phyloP scores from a whole-genome alignment of 2,888 invertebrate genomes.

The Ptilodon capucinus region DNA sequence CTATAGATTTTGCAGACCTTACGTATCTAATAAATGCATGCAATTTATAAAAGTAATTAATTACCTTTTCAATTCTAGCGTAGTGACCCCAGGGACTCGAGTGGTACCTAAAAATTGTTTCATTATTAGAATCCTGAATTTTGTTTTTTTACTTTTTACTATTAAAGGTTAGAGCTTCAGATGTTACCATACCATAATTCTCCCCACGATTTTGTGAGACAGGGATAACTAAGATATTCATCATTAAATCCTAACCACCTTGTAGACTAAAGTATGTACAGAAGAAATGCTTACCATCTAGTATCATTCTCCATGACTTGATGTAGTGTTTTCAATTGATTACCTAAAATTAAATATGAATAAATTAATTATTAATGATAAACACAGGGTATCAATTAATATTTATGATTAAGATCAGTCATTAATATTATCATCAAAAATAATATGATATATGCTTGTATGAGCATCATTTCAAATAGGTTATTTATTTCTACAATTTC shows the following conservation, averaged over 20 bases:
- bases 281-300: too few relatives aligned
- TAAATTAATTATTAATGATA: too few relatives aligned
- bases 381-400: background rate
- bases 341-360: too few relatives aligned
- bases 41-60: too few relatives aligned
- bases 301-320: too few relatives aligned
- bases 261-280: background rate
- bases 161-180: slow-evolving; percentile 31
- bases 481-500: too few relatives aligned
- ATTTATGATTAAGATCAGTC: slow-evolving; percentile 31
- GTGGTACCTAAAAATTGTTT: background rate
- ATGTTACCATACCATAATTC: slow-evolving; percentile 62
- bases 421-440: slow-evolving; percentile 36
- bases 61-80: too few relatives aligned
- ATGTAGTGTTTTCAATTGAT: too few relatives aligned
- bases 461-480: slow-evolving; percentile 34
- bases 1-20: too few relatives aligned
- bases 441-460: slow-evolving; percentile 60
- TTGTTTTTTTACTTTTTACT: background rate
- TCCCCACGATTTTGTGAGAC: slow-evolving; percentile 63
- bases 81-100: too few relatives aligned
- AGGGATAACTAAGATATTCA: slow-evolving; percentile 67
- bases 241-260: too few relatives aligned
- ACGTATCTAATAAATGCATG: too few relatives aligned
- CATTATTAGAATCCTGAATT: background rate